These are phyloP conservation scores for Chelon auratus DNA, from an alignment of 2,797 vertebrate species.

Conservation along the genomic window DNA sequence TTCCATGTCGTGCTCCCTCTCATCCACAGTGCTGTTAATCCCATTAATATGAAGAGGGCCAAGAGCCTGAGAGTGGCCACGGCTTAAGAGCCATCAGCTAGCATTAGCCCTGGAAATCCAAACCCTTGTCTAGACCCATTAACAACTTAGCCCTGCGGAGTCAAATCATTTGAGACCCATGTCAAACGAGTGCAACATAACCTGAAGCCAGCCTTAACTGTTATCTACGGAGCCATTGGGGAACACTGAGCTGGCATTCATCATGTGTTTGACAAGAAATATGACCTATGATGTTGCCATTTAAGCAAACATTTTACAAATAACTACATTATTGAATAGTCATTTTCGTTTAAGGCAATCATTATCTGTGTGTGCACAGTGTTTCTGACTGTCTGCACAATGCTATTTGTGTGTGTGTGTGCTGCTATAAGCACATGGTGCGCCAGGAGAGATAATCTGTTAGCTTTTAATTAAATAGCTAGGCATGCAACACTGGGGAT, in stretches of 20 bases:
- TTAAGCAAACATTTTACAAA: constrained; percentile 34
- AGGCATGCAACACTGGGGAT: constrained; percentile 47
- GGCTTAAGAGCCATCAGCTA: constrained; percentile 81
- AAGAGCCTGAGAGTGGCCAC: constrained; percentile 75
- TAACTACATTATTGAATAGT: constrained; percentile 42
- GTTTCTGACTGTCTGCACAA: constrained; percentile 13
- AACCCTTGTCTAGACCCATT: constrained; percentile 83
- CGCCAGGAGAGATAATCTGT: constrained; percentile 73
- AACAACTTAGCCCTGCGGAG: constrained; percentile 70
- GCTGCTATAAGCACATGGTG: constrained; percentile 56
- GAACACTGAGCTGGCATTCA: constrained; percentile 7
- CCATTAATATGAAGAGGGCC: constrained; percentile 85
- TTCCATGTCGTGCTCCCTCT: constrained; percentile 75
- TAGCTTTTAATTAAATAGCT: constrained; percentile 77
- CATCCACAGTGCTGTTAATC: constrained; percentile 80
- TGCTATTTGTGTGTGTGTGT: constrained; percentile 29
- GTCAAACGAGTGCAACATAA: constrained; percentile 57
- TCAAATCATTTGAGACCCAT: constrained; percentile 73
- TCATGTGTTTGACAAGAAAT: constrained; percentile 24
- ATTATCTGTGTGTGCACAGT: constrained; percentile 19
- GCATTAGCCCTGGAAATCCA: constrained; percentile 82
- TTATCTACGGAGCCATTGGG: constrained; percentile 9
- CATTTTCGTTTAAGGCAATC: constrained; percentile 67
- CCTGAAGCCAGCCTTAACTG: constrained; percentile 37
- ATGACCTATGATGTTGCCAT: constrained; percentile 26